Evolutionary conservation across 2,797 vertebrate species (phyloP), one percentile per base, ranked within the genome.

Genomic region (Jordanella pulchra): DNA sequence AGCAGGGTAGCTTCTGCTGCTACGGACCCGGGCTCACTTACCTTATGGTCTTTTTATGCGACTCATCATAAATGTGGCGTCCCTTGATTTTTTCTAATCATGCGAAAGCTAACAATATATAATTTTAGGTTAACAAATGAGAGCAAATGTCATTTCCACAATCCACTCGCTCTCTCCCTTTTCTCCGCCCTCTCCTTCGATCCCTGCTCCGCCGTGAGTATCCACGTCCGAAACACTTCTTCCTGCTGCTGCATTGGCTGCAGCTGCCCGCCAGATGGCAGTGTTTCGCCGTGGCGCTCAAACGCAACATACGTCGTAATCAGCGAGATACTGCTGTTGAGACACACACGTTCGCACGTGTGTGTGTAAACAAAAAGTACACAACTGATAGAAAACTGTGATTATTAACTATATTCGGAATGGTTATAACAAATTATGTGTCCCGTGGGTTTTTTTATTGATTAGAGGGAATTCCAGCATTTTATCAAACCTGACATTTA

Each of bases 191-290:
- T 82, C 78, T 84, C 75, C 84, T 86, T 82, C 84, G 75, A 44
- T 76, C 84, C 69, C 72, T 30, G 68, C 63, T 76, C 78, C 72
- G 76, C 68, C 47, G 77, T 4, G 60, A 63, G 60, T 2, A 69
- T 82, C 71, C 83, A 83, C 91, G 89, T 90, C 88, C 84, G 69
- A 85, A 87, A 83, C 82, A 73, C 75, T 83, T 86, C 77, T 81
- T 86, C 30, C 68, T 53, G 45, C 67, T 48, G 39, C 67, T 72
- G 85, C 1, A 45, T 1, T 11, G n/a, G 45, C 73, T 0, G 6
- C 39, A 0, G 0, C 18, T 4, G 4, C 28, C 75, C 91, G 44
- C 69, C 75, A 87, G 90, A 80, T 35, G 86, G 86, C 85, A 39
- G 30, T 53, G 58, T 63, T 35, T 67, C 51, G 23, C 50, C 2